Evolutionary conservation across 1,140 invertebrate species (phyloP).

Genomic region (Drosophila ambigua): DNA sequence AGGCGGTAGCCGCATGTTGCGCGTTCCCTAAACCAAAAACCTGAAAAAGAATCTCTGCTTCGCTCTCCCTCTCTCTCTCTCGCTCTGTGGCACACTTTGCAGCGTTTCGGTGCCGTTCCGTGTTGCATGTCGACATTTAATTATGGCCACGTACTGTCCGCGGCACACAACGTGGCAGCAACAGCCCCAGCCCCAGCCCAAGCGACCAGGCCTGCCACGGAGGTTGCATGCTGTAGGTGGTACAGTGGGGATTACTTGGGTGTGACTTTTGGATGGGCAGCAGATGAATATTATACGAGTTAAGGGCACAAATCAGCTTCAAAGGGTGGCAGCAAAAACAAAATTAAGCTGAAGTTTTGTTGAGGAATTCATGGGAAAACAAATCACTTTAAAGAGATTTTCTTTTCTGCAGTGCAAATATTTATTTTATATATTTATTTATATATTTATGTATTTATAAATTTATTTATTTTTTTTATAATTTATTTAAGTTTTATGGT

Average conservation of each 20-base stretch:
- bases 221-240: too few relatives aligned
- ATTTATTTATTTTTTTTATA: too few relatives aligned
- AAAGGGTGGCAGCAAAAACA: too few relatives aligned
- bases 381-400: too few relatives aligned
- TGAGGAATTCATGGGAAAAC: too few relatives aligned
- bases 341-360: background rate
- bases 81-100: constrained; percentile 43
- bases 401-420: too few relatives aligned
- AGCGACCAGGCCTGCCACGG: too few relatives aligned
- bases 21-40: constrained; percentile 16
- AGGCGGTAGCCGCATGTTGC: constrained; percentile 13
- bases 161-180: constrained; percentile 24
- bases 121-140: constrained; percentile 81
- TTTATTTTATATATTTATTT: too few relatives aligned
- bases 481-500: too few relatives aligned
- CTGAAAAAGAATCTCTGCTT: constrained; percentile 35
- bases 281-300: background rate
- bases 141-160: constrained; percentile 69
- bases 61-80: constrained; percentile 1
- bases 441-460: too few relatives aligned
- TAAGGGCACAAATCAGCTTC: too few relatives aligned
- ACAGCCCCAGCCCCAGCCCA: constrained; percentile 4
- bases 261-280: background rate
- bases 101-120: background rate
- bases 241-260: background rate